Conservation (phyloP, 2,113 vertebrate genomes). For the Piaya cayana region DNA sequence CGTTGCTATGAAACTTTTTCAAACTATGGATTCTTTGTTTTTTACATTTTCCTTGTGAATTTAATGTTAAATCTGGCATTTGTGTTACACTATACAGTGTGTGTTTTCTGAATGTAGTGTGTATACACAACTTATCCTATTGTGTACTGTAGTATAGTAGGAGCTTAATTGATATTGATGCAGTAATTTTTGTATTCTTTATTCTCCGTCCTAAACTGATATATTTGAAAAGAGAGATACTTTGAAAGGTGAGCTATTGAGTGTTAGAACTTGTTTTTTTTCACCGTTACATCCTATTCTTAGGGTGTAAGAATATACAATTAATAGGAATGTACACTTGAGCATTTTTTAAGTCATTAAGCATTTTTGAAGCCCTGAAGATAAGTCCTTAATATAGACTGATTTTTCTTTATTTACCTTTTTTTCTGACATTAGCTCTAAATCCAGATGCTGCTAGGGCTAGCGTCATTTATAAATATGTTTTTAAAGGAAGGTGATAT, state of each 20-base stretch:
- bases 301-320: neutral
- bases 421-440: neutral
- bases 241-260: neutral
- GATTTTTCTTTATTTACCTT: neutral
- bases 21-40: conserved; percentile 32
- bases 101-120: neutral
- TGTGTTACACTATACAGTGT: neutral
- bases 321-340: neutral
- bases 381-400: neutral
- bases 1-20: conserved; percentile 9
- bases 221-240: neutral
- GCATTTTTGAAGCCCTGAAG: neutral
- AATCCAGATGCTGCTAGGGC: neutral
- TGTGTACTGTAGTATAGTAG: neutral
- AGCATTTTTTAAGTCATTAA: neutral
- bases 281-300: neutral
- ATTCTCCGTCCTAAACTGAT: neutral
- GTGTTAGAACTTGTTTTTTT: conserved; percentile 45
- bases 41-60: conserved; percentile 23
- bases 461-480: conserved; percentile 35
- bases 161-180: neutral
- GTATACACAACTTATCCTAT: neutral
- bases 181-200: neutral
- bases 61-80: conserved; percentile 37
- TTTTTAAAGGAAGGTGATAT: conserved; percentile 24